phyloP scores from a whole-genome alignment of 1,140 invertebrate genomes.

The Cherax destructor region DNA sequence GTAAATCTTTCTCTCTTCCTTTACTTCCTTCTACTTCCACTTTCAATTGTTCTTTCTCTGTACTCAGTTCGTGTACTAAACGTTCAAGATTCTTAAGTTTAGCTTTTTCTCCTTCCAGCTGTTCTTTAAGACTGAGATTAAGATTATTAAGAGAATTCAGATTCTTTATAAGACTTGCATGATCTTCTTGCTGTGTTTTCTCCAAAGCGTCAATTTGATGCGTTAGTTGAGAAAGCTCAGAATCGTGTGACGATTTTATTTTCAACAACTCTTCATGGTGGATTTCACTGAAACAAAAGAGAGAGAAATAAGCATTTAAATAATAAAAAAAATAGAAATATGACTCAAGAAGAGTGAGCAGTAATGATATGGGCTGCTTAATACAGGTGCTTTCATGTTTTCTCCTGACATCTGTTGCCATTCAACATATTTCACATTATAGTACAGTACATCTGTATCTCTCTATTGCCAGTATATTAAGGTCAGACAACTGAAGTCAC shows the following conservation, averaged over 20 bases:
- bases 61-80: not conserved
- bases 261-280: slow-evolving; percentile 17
- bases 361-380: too few relatives aligned
- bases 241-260: not conserved
- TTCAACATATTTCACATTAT: too few relatives aligned
- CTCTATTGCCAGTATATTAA: too few relatives aligned
- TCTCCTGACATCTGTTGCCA: too few relatives aligned
- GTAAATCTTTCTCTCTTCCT: not conserved
- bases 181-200: slow-evolving; percentile 1
- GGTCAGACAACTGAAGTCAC: too few relatives aligned
- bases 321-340: too few relatives aligned
- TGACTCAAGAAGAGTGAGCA: too few relatives aligned
- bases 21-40: not conserved
- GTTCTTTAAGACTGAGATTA: slow-evolving; percentile 20
- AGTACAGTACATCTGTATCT: too few relatives aligned
- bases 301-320: not conserved
- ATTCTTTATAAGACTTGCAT: not conserved
- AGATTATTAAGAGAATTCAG: not conserved
- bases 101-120: slow-evolving; percentile 3
- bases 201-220: slow-evolving; percentile 23
- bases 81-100: not conserved
- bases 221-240: not conserved
- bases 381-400: too few relatives aligned
- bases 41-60: not conserved
- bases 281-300: not conserved